Evolutionary conservation across 2,113 vertebrate species (phyloP), one percentile per base, ranked within the genome.

Genomic region (Archocentrus centrarchus): DNA sequence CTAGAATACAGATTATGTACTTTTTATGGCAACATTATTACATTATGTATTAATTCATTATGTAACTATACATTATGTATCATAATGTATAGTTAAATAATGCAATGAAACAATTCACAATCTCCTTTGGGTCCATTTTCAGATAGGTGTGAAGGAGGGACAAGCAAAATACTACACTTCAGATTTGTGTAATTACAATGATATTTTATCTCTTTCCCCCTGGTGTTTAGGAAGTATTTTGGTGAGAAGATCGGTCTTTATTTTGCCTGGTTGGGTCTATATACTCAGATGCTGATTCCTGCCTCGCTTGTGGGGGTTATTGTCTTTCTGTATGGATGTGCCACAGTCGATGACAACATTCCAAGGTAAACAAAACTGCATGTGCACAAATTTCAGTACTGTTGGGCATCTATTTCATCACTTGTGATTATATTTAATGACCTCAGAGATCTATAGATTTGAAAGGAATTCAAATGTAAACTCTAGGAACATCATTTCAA

Each of bases 201-300:
- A 32, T 53, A 32, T 53, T 50, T 53, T 20, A 20, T 32, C 66
- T 50, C 10, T 73, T 73, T 53, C 6, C 17, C 17, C 10, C 20
- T 90, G 75, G 80, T 86, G 55, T 87, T 37, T 79, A 99, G 98
- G 94, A 99, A 99, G 95, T 99, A 99, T 76, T 99, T 99, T 55
- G 98, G 98, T 3, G 98, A 99, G 95, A 99, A 99, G 96, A 98
- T 99, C 1, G 98, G 97, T 20, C 94, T 99, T 6, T 99, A 99
- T 94, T 99, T 99, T 85, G 98, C 98, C 90, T 99, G 98, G 98
- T 94, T 99, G 90, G 98, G 98, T 11, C 97, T 99, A 50, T 99
- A 99, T 90, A 99, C 98, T 4, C 97, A 99, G 90, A 98, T 99
- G 97, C 96, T 99, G 84, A 99, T 99, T 91, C 98, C 98, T 0